Conservation (phyloP, 2,888 invertebrate species). For the Dione juno region DNA sequence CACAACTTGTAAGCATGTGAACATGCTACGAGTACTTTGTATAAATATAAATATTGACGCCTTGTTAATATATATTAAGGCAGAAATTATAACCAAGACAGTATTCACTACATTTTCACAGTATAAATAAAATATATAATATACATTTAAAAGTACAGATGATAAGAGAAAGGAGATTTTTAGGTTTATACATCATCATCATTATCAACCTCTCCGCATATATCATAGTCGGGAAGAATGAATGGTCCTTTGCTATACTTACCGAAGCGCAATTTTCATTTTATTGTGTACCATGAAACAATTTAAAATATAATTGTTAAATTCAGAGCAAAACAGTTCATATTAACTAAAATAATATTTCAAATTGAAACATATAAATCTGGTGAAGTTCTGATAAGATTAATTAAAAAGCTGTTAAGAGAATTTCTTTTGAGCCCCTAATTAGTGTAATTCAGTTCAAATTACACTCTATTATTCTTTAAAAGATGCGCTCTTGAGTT, state of each 20-base stretch:
- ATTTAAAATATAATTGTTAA: background rate
- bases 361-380: slow-evolving; percentile 1
- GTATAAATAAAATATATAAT: too few relatives aligned
- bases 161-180: too few relatives aligned
- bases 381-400: slow-evolving; percentile 18
- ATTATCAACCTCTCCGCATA: too few relatives aligned
- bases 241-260: too few relatives aligned
- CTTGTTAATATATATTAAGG: background rate
- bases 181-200: too few relatives aligned
- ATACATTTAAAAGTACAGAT: too few relatives aligned
- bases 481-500: slow-evolving; percentile 22
- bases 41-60: background rate
- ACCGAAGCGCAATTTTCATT: too few relatives aligned
- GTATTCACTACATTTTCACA: too few relatives aligned
- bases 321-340: background rate
- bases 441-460: slow-evolving; percentile 27
- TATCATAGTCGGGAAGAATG: too few relatives aligned
- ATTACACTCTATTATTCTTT: slow-evolving; percentile 29
- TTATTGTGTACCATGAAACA: too few relatives aligned
- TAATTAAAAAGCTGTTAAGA: slow-evolving; percentile 29
- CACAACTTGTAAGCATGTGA: background rate
- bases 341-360: slow-evolving; percentile 1
- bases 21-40: slow-evolving; percentile 1
- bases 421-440: slow-evolving; percentile 26
- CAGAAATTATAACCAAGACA: too few relatives aligned